These are phyloP conservation scores for Microcebus jonahi DNA, from an alignment of 2,113 vertebrate genomes.

Conservation along the genomic window DNA sequence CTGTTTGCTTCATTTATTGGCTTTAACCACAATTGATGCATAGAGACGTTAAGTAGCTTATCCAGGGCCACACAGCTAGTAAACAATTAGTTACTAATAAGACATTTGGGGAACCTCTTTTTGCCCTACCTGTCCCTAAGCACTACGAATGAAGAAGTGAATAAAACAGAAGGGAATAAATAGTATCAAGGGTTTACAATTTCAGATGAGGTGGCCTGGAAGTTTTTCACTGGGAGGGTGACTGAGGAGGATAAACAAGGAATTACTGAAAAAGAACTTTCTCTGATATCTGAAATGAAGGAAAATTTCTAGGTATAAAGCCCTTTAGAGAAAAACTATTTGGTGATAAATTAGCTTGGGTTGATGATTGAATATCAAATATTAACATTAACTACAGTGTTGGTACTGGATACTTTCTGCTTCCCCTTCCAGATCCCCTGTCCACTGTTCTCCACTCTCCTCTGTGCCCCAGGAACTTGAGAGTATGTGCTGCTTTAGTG, in stretches of 20 bases:
- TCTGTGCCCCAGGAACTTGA: not conserved
- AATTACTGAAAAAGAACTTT: not conserved
- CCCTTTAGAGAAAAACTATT: not conserved
- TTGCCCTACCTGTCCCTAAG: not conserved
- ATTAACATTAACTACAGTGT: not conserved
- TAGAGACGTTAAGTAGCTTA: not conserved
- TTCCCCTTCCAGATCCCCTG: not conserved
- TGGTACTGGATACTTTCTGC: not conserved
- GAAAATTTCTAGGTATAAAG: not conserved
- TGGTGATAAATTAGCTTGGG: not conserved
- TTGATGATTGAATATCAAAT: not conserved
- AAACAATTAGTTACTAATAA: not conserved
- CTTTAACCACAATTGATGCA: not conserved
- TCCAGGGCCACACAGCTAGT: not conserved
- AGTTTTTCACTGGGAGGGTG: not conserved
- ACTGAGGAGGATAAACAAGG: not conserved
- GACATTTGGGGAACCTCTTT: not conserved
- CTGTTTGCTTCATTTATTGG: not conserved
- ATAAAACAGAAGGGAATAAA: not conserved
- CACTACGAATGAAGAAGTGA: not conserved
- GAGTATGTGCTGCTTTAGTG: not conserved
- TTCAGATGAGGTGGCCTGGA: not conserved
- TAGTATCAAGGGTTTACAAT: not conserved
- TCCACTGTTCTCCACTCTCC: not conserved
- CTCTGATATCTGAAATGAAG: not conserved